These are phyloP conservation scores for Nannoperca obscura DNA, from an alignment of 2,797 vertebrate genomes.

Conservation along the genomic window DNA sequence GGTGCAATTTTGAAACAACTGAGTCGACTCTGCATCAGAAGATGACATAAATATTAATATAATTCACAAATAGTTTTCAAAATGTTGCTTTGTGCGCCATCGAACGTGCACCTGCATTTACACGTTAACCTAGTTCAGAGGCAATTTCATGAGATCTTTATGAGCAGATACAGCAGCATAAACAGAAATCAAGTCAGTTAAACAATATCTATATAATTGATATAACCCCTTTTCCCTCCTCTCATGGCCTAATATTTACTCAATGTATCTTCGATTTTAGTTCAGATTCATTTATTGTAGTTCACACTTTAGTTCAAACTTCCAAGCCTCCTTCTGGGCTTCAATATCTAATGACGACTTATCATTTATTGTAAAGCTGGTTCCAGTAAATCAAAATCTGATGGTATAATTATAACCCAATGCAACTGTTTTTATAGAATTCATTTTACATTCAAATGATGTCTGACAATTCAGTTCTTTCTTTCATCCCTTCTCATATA, in stretches of 20 bases:
- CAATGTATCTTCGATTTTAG: no score
- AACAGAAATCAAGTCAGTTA: background rate
- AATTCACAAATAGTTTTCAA: no score
- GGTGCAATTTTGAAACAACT: constrained; percentile 92
- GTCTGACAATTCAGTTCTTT: background rate
- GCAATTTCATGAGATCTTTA: background rate
- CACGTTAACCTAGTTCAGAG: background rate
- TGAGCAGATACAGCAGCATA: background rate
- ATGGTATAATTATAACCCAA: background rate
- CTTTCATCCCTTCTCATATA: no score
- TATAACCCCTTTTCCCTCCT: no score
- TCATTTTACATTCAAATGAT: background rate
- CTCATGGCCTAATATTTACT: background rate
- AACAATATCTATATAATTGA: background rate
- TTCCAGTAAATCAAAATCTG: background rate
- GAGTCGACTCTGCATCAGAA: constrained; percentile 83
- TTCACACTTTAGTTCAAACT: background rate
- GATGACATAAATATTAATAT: constrained; percentile 13
- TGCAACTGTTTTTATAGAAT: background rate
- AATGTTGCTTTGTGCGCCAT: background rate
- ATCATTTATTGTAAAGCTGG: background rate
- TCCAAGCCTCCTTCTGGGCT: background rate
- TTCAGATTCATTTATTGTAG: background rate
- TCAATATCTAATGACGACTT: background rate
- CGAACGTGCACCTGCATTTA: background rate